Evolutionary conservation across 2,888 invertebrate genomes (phyloP).

Genomic region (Rotaria magnacalcarata): DNA sequence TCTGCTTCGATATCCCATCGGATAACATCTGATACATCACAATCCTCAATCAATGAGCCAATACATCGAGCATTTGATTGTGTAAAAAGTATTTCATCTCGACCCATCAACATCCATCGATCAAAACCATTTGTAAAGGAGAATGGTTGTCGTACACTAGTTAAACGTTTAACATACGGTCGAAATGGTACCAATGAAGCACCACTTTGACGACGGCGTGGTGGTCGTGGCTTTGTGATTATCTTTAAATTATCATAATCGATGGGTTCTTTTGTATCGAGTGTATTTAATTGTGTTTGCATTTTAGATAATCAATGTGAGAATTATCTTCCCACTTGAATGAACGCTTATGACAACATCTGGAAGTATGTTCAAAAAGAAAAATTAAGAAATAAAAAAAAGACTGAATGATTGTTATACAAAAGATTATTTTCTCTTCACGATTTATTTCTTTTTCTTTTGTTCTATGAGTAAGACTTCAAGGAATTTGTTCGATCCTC

Average conservation of each 20-base stretch:
- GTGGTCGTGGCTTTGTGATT: neutral
- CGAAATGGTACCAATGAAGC: neutral
- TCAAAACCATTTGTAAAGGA: neutral
- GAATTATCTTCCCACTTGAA: neutral
- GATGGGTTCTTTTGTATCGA: neutral
- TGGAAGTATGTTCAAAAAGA: neutral
- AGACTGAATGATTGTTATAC: neutral
- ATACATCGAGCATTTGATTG: constrained; percentile 18
- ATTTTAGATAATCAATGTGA: neutral
- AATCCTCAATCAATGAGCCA: neutral
- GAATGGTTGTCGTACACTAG: constrained; percentile 22
- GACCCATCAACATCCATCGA: neutral
- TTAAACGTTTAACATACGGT: constrained; percentile 29
- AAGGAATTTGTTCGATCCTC: neutral
- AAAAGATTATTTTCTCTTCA: neutral
- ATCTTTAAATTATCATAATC: constrained; percentile 28
- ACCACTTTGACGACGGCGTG: constrained; percentile 30
- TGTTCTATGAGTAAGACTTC: neutral
- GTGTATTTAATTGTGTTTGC: neutral
- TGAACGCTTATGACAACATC: neutral
- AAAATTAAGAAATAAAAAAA: neutral
- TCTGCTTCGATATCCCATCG: constrained; percentile 28
- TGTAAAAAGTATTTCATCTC: constrained; percentile 25
- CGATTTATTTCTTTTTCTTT: neutral
- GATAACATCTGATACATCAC: constrained; percentile 10